phyloP scores from a whole-genome alignment of 2,888 invertebrate genomes.

The Syritta pipiens region DNA sequence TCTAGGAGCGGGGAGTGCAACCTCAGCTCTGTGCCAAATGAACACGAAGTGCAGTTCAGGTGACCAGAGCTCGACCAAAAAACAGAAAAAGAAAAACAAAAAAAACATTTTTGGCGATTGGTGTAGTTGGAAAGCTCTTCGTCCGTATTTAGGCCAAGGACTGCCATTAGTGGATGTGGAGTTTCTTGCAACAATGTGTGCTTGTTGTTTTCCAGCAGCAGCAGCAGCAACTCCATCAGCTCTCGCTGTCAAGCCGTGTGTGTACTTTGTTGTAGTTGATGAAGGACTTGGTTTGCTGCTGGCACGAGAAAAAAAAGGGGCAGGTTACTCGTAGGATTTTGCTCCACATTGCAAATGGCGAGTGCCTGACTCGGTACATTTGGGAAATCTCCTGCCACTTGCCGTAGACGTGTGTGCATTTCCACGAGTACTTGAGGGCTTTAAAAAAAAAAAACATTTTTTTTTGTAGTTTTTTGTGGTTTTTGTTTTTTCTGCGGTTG shows the following conservation, averaged over 20 bases:
- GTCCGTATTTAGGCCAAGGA: conserved; percentile 36
- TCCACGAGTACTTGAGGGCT: too few species aligned
- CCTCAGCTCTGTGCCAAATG: conserved; percentile 25
- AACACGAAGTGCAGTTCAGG: conserved; percentile 7
- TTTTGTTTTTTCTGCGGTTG: conserved; percentile 16
- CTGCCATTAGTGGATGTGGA: conserved; percentile 15
- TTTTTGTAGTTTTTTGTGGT: too few species aligned
- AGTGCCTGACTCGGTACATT: too few species aligned
- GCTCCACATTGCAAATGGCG: too few species aligned
- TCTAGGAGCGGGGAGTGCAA: neutral
- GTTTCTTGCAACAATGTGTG: neutral
- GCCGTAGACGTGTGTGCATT: too few species aligned
- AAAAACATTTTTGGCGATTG: conserved; percentile 26
- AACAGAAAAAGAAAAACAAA: neutral
- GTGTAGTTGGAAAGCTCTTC: conserved; percentile 2
- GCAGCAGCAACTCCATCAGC: neutral
- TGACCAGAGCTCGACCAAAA: conserved; percentile 17
- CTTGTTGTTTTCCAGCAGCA: too few species aligned
- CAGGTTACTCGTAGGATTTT: too few species aligned
- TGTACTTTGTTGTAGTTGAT: conserved; percentile 20
- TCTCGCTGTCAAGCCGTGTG: too few species aligned
- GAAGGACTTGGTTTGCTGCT: conserved; percentile 50
- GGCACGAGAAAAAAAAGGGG: too few species aligned
- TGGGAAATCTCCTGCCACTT: too few species aligned
- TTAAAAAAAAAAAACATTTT: too few species aligned